Evolutionary conservation across 2,113 vertebrate genomes (phyloP).

Genomic region (Lophura nycthemera): DNA sequence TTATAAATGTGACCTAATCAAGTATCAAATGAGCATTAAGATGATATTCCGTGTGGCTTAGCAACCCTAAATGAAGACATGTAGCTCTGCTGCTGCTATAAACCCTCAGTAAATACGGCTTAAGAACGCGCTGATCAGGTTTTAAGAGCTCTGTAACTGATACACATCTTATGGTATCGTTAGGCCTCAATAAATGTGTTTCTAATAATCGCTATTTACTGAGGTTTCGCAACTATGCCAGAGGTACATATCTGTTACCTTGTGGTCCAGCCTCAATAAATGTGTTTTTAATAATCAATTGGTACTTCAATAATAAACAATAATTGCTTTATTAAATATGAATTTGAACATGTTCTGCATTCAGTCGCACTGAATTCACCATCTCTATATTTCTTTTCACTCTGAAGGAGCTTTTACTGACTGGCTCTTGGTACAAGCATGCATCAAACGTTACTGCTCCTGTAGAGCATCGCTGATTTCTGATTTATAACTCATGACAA

Average conservation of each 20-base stretch:
- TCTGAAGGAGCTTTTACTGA: not conserved
- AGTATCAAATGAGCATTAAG: conserved; percentile 47
- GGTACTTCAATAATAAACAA: conserved; percentile 76
- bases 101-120: conserved; percentile 65
- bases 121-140: conserved; percentile 62
- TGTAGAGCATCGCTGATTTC: not conserved
- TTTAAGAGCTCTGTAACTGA: conserved; percentile 78
- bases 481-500: not conserved
- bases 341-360: conserved; percentile 32
- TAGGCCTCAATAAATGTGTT: conserved; percentile 76
- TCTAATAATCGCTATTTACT: conserved; percentile 80
- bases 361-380: not conserved
- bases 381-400: not conserved
- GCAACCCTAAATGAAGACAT: conserved; percentile 40
- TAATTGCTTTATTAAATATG: conserved; percentile 71
- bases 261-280: conserved; percentile 76
- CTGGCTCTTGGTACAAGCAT: not conserved
- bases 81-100: conserved; percentile 55
- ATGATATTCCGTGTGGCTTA: conserved; percentile 49
- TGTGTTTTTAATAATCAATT: conserved; percentile 82
- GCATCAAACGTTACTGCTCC: not conserved
- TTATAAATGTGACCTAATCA: conserved; percentile 8
- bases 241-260: conserved; percentile 76
- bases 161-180: conserved; percentile 48
- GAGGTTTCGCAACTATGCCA: conserved; percentile 72